Base-by-base conservation (phyloP, 1,140 invertebrate species). In the Pectinophora gossypiella region DNA sequence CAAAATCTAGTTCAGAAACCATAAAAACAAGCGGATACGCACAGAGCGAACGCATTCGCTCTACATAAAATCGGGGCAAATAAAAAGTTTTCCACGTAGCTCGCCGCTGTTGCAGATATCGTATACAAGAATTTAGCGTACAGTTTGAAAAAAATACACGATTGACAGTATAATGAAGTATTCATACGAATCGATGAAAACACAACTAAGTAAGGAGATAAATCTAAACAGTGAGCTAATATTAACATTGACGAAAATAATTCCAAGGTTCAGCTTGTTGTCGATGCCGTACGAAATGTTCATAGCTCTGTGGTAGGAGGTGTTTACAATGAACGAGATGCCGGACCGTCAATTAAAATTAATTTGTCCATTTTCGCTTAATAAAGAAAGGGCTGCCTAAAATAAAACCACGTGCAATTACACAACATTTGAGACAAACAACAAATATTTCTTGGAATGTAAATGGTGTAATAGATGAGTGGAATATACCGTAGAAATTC, bases 401-500 rank as follows among this genome's bases (percentile, higher is more conserved):
- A 32, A 32, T 32, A 32, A 32, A 32, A 32, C 27, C 27, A 32
- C 27, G 27, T n/a, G 2, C n/a, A n/a, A 32, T 32, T 32, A 32
- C 27, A 32, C 27, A 32, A 32, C 27, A 3, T 1, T 2, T 7
- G 6, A 32, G 27, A 32, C 27, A 32, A 32, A 32, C 27, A 32
- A 32, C 27, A 32, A 32, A n/a, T n/a, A n/a, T n/a, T 32, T 3
- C 27, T 32, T 12, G 27, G 27, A 32, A 32, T n/a, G 27, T 12
- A 9, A 7, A 12, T 32, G 27, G n/a, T 12, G 27, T 32, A 32
- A 32, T 32, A 32, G n/a, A 1, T n/a, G 6, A 32, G 7, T 32
- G 36, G 36, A 40, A 40, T 40, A 40, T 40, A 40, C 36, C 16
- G n/a, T 6, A 40, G 36, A 40, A 40, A 40, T 40, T 5, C 23